Evolutionary conservation across 2,888 invertebrate species (phyloP), one percentile per base, ranked within the genome.

Genomic region (Drosophila tanythrix): DNA sequence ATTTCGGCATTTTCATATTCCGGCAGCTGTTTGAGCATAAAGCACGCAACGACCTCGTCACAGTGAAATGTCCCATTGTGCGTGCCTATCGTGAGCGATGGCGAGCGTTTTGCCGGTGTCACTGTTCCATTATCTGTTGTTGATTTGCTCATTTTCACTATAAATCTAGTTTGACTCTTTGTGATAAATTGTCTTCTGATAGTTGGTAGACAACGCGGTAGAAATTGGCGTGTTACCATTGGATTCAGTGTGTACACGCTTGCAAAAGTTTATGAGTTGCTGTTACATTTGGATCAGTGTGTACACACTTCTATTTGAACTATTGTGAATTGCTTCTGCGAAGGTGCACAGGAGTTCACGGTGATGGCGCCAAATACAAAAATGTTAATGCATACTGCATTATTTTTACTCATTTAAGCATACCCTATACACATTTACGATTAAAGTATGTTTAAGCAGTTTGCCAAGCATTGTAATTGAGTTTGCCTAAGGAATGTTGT

Each of bases 1-100:
- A 99, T 97, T 79, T 95, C 94, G 0, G 98, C 97, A 93, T 97
- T 94, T 87, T 95, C 94, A 92, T 96, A 99, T 81, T 96, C 94
- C 0, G 98, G 97, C 6, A 99, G 93, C 58, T 95, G 94, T 91
- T 96, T 96, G 25, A 99, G 94, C 96, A 99, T 96, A 90, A 95
- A 98, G 92, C 98, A 98, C 0, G 98, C 99, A n/a, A 99, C 93
- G 1, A 91, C 91, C 66, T 92, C 92, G 66, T 92, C 92, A 56
- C 92, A 92, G 59, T 92, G 92, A 59, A 92, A 93, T 1, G 90
- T 89, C 0, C 92, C 93, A 61, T 66, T 90, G 70, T 93, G 93
- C 0, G 93, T 93, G 33, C 93, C 93, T 61, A 93, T 93, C 1
- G 66, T 77, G 5, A 53, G 15, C 0, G 89, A 71, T 2, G 74